Conservation (phyloP, 2,797 vertebrate species). For the Sarcoramphus papa region DNA sequence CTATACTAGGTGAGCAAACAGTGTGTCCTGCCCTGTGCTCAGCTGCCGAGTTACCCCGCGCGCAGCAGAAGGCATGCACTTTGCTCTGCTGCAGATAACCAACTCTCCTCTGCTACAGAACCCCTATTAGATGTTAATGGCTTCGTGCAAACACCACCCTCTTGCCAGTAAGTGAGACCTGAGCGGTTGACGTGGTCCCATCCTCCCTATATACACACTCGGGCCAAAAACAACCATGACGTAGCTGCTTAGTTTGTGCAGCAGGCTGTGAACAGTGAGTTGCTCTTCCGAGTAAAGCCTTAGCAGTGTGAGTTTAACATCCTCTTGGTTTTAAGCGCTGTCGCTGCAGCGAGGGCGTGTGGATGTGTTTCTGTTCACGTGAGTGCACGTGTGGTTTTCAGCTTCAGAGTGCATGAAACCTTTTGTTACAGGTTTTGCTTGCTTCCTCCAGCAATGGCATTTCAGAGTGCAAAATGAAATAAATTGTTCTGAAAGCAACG, state of each 20-base stretch:
- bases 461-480: neutral
- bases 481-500: neutral
- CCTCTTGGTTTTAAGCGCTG: neutral
- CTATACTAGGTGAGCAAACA: neutral
- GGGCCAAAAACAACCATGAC: neutral
- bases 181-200: accelerated
- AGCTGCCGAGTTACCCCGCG: neutral
- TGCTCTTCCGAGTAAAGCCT: neutral
- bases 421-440: neutral
- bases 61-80: neutral
- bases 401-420: neutral
- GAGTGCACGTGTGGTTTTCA: slow-evolving; percentile 22
- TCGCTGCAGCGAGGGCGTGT: neutral
- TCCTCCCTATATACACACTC: neutral
- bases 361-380: neutral
- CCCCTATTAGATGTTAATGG: neutral
- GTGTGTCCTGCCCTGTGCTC: accelerated
- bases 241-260: neutral
- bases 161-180: neutral
- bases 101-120: neutral
- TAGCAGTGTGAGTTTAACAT: neutral
- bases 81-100: neutral
- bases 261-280: neutral
- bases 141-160: neutral
- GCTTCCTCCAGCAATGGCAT: neutral